Percentiles rank a stretch among this genome's conserved stretches.
These are phyloP conservation scores for Chymomyza costata DNA, from an alignment of 1,140 invertebrate species.

Conservation along the genomic window DNA sequence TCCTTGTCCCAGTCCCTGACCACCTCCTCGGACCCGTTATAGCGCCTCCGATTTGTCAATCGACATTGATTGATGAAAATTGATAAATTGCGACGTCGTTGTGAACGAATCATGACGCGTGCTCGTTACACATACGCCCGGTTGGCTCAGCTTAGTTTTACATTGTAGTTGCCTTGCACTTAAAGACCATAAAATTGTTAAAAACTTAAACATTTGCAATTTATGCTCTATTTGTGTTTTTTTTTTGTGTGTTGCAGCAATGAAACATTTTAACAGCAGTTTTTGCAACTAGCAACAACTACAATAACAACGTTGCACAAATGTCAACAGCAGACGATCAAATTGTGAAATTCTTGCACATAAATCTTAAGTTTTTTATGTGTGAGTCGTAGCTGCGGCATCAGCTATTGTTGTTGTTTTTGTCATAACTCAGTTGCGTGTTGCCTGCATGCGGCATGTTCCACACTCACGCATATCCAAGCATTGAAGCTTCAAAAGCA, in stretches of 20 bases:
- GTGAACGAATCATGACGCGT: slow-evolving; percentile 16
- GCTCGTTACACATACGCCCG: slow-evolving; percentile 41
- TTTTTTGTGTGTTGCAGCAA: too few relatives aligned
- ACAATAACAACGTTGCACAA: slow-evolving; percentile 9
- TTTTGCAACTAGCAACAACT: slow-evolving; percentile 34
- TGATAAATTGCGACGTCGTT: slow-evolving; percentile 43
- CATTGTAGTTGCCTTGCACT: slow-evolving; percentile 23
- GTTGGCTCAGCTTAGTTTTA: slow-evolving; percentile 5
- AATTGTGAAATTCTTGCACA: slow-evolving; percentile 65
- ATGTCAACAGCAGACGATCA: slow-evolving; percentile 62
- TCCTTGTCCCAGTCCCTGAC: background rate
- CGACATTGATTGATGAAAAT: slow-evolving; percentile 68
- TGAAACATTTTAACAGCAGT: slow-evolving; percentile 48
- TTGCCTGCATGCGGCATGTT: too few relatives aligned
- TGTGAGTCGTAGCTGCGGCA: too few relatives aligned
- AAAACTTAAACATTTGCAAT: slow-evolving; percentile 34
- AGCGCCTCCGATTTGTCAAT: slow-evolving; percentile 42
- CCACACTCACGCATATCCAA: too few relatives aligned
- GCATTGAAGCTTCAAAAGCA: too few relatives aligned
- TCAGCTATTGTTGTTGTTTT: too few relatives aligned
- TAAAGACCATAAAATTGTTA: slow-evolving; percentile 22
- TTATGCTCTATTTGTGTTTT: slow-evolving; percentile 33
- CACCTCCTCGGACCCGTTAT: slow-evolving; percentile 11
- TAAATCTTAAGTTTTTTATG: slow-evolving; percentile 51
- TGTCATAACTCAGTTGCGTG: too few relatives aligned